These are phyloP conservation scores for Myrmecobius fasciatus DNA, from an alignment of 2,113 vertebrate species.

Conservation along the genomic window DNA sequence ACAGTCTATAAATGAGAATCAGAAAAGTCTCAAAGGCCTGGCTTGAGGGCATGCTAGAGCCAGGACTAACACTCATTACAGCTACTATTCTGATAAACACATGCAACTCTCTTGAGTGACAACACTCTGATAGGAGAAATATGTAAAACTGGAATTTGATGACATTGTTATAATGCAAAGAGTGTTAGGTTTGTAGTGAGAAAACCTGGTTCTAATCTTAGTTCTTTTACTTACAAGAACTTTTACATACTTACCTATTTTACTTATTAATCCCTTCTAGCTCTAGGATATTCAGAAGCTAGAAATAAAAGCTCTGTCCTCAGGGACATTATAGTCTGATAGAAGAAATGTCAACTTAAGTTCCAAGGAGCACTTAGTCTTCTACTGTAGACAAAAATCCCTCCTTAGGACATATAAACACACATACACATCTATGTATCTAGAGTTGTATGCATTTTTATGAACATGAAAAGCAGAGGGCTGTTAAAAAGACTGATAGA, in stretches of 20 bases:
- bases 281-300: neutral
- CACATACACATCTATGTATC: neutral
- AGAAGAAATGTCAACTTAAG: neutral
- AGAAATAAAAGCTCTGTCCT: neutral
- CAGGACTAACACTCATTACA: neutral
- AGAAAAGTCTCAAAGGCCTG: conserved; percentile 31
- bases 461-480: neutral
- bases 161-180: neutral
- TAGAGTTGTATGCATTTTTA: neutral
- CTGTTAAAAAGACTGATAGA: neutral
- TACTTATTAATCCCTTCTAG: neutral
- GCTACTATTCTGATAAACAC: neutral
- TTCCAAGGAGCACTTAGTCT: neutral
- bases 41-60: neutral
- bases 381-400: neutral
- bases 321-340: neutral
- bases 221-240: neutral
- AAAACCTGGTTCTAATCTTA: neutral
- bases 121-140: neutral
- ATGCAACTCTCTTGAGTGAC: neutral
- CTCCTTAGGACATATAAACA: neutral
- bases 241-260: too few relatives aligned
- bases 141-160: neutral
- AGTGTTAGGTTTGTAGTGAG: neutral
- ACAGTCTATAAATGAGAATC: conserved; percentile 20